Evolutionary conservation across 1,140 invertebrate genomes (phyloP).

Genomic region (Dreissena rostriformis): DNA sequence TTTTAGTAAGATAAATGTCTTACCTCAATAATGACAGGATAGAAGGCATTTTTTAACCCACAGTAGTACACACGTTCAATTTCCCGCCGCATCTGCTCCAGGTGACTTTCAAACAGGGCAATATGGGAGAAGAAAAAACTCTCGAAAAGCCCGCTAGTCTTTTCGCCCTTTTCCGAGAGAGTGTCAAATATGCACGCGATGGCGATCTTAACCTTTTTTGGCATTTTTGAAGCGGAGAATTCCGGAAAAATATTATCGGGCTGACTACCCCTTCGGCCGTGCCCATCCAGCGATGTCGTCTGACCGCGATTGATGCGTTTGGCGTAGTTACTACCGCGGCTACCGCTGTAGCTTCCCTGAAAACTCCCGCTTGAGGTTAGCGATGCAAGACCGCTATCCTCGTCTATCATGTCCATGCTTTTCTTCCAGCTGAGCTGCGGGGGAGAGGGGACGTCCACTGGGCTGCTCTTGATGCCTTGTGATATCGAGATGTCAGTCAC

Average conservation of each 20-base stretch:
- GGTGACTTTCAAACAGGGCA: conserved; percentile 88
- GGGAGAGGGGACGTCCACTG: conserved; percentile 78
- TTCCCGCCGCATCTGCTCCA: conserved; percentile 86
- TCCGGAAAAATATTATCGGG: conserved; percentile 62
- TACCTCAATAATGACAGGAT: conserved; percentile 82
- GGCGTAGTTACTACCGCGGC: conserved; percentile 81
- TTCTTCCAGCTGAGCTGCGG: conserved; percentile 23
- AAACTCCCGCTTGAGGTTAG: conserved; percentile 79
- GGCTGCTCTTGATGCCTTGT: conserved; percentile 70
- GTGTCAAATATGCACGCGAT: conserved; percentile 10
- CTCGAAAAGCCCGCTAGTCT: conserved; percentile 71
- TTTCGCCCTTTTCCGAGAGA: not conserved
- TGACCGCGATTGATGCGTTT: conserved; percentile 83
- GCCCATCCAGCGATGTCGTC: conserved; percentile 83
- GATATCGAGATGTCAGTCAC: conserved; percentile 27
- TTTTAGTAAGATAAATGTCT: conserved; percentile 55
- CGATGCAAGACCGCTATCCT: conserved; percentile 77
- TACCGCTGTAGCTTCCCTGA: conserved; percentile 70
- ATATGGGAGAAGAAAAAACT: conserved; percentile 90
- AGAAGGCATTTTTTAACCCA: conserved; percentile 11
- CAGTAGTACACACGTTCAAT: conserved; percentile 82
- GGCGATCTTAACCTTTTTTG: conserved; percentile 1
- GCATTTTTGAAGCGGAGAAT: not conserved
- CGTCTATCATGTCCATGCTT: conserved; percentile 70
- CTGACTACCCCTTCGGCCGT: conserved; percentile 62